These are phyloP conservation scores for Gastrophryne carolinensis DNA, from an alignment of 2,797 vertebrate species.

Conservation along the genomic window DNA sequence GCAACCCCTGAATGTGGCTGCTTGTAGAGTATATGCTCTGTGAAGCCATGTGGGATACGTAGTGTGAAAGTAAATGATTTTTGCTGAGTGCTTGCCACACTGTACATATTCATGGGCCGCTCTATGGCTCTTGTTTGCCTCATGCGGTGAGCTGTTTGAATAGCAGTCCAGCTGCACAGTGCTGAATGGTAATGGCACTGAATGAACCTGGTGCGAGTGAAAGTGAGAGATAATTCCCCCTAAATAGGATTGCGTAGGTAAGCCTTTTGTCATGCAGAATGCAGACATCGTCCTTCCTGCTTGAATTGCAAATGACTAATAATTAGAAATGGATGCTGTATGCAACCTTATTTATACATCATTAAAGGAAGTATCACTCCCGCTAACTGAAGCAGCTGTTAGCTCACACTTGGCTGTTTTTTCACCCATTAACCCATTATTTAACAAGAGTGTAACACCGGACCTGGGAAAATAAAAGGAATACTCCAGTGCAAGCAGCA, in stretches of 20 bases:
- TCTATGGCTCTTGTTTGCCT: not conserved
- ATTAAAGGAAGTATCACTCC: slow-evolving; percentile 33
- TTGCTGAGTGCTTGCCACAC: not conserved
- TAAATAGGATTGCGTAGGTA: slow-evolving; percentile 13
- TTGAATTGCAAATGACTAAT: slow-evolving; percentile 21
- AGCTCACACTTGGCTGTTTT: not conserved
- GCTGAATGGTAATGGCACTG: not conserved
- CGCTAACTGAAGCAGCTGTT: not conserved
- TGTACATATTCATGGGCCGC: not conserved
- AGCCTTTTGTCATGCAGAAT: slow-evolving; percentile 33
- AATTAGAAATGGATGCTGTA: slow-evolving; percentile 15
- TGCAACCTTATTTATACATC: slow-evolving; percentile 21
- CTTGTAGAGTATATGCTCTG: no score
- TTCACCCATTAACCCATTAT: not conserved
- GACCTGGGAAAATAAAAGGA: no score
- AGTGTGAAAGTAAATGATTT: no score
- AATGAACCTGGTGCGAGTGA: slow-evolving; percentile 19
- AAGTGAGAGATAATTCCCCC: slow-evolving; percentile 34
- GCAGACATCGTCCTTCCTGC: not conserved
- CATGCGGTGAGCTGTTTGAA: slow-evolving; percentile 1
- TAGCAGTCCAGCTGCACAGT: not conserved
- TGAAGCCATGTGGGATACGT: no score
- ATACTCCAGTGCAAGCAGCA: no score
- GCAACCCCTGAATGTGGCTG: no score
- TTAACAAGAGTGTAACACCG: no score